Evolutionary conservation across 2,888 invertebrate species (phyloP), one percentile per base, ranked within the genome.

Genomic region (Drepanosiphum platanoidis): DNA sequence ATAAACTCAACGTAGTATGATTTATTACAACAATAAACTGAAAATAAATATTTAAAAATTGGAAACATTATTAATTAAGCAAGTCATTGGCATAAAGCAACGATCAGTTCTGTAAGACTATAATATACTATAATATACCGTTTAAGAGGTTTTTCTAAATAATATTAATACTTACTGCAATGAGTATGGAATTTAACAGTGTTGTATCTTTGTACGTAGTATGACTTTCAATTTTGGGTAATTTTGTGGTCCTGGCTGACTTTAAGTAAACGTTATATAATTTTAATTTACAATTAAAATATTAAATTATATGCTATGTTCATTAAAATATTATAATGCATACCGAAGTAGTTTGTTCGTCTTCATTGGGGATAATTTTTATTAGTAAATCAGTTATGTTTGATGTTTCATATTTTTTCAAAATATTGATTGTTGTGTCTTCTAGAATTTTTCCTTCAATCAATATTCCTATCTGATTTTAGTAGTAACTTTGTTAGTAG

Each of bases 401-500:
- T 9, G 71, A 81, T 3, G 22, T 39, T 71, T 58, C 27, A 36
- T 71, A 81, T 58, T 58, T 36, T 22, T 58, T 30, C 30, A 71
- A n/a, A 11, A 71, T 36, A 71, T 81, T 36, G 22, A 22, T 39
- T 2, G 27, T 39, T 39, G 81, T 39, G 36, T 39, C 58, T 81
- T 32, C n/a, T 39, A 81, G 22, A 15, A 81, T 81, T 61, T 30
- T 81, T 13, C 81, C 81, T n/a, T 71, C 58, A 4, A 39, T 71
- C 58, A 81, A 58, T 81, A 81, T 71, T 39, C 81, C 81, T 22
- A 71, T 32, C 81, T 81, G 13, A 15, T 70, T 32, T 46, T 15
- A 58, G n/a, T 27, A 36, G 9, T 36, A 36, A 22, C 61, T 58
- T n/a, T 7, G 68, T 70, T 18, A 68, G n/a, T 5, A 34, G 34